A percentile compares a stretch with the other conserved stretches of the same genome.
phyloP scores from a whole-genome alignment of 2,797 vertebrate species.

The Thaleichthys pacificus region DNA sequence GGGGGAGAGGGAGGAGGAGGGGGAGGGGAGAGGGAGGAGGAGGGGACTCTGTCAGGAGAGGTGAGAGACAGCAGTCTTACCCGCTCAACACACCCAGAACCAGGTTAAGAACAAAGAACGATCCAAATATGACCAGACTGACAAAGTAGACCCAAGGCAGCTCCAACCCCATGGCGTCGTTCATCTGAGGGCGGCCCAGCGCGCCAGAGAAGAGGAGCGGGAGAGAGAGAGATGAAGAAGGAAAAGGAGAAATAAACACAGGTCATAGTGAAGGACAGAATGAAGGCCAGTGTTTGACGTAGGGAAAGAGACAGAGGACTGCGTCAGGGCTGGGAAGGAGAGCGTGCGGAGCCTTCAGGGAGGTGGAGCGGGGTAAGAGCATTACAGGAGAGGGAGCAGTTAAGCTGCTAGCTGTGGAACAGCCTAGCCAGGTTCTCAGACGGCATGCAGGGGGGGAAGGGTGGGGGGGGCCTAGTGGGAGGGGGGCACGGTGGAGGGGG shows the following conservation, averaged over 20 bases:
- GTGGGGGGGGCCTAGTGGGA: not conserved
- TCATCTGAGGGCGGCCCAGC: slow-evolving; percentile 83
- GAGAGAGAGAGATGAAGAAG: not conserved
- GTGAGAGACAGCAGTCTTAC: slow-evolving; percentile 87
- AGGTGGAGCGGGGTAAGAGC: not conserved
- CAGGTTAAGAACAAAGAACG: slow-evolving; percentile 99
- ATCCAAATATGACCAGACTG: slow-evolving; percentile 99
- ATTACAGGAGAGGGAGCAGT: not conserved
- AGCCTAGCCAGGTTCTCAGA: slow-evolving; percentile 41
- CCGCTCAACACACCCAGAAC: slow-evolving; percentile 99
- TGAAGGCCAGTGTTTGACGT: not conserved
- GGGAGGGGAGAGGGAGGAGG: slow-evolving; percentile 18
- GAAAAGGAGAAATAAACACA: slow-evolving; percentile 9
- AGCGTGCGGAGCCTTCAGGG: not conserved
- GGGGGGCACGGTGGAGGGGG: slow-evolving; percentile 17
- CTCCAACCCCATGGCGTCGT: slow-evolving; percentile 99
- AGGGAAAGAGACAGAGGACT: not conserved
- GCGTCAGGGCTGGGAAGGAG: too few relatives aligned
- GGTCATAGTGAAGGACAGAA: not conserved
- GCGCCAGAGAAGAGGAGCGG: not conserved
- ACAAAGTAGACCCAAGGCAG: slow-evolving; percentile 99
- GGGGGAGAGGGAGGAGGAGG: too few relatives aligned
- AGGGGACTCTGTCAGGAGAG: slow-evolving; percentile 78
- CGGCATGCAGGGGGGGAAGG: slow-evolving; percentile 46
- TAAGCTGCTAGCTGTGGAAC: too few relatives aligned